Conservation (phyloP, 2,888 invertebrate genomes). For the Drosophila siamana region DNA sequence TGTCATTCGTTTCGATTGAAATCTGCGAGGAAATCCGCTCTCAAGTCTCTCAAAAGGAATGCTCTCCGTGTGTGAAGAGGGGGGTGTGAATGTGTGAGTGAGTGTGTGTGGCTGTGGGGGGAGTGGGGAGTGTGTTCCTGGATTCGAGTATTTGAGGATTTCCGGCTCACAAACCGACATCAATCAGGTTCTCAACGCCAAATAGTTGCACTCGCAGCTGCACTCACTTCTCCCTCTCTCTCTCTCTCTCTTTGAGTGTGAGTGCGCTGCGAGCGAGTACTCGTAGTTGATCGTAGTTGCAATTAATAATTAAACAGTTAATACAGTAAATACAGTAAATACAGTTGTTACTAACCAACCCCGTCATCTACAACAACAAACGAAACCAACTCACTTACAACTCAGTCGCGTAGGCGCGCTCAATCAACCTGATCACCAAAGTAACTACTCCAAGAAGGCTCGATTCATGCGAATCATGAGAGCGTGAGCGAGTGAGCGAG, state of each 20-base stretch:
- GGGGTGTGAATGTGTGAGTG: background rate
- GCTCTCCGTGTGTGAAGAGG: background rate
- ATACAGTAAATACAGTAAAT: conserved; percentile 1
- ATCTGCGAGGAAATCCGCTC: conserved; percentile 22
- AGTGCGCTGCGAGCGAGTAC: conserved; percentile 23
- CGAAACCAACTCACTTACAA: conserved; percentile 8
- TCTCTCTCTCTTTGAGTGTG: conserved; percentile 15
- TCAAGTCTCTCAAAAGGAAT: conserved; percentile 34
- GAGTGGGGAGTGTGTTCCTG: conserved; percentile 5
- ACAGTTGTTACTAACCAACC: conserved; percentile 60
- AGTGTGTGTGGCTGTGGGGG: background rate
- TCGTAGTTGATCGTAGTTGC: conserved; percentile 55
- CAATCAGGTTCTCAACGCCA: conserved; percentile 3
- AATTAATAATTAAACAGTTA: conserved; percentile 38
- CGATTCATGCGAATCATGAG: conserved; percentile 13
- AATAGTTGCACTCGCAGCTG: background rate
- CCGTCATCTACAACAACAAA: conserved; percentile 38
- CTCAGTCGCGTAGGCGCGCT: conserved; percentile 14
- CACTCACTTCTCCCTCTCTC: conserved; percentile 4
- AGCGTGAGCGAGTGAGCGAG: conserved; percentile 12
- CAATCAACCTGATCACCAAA: too few species aligned
- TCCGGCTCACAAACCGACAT: conserved; percentile 6
- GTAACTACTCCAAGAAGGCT: background rate
- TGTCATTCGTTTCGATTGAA: conserved; percentile 65
- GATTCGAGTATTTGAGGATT: conserved; percentile 17